Evolutionary conservation across 2,113 vertebrate species (phyloP).

Genomic region (Ophiodon elongatus): DNA sequence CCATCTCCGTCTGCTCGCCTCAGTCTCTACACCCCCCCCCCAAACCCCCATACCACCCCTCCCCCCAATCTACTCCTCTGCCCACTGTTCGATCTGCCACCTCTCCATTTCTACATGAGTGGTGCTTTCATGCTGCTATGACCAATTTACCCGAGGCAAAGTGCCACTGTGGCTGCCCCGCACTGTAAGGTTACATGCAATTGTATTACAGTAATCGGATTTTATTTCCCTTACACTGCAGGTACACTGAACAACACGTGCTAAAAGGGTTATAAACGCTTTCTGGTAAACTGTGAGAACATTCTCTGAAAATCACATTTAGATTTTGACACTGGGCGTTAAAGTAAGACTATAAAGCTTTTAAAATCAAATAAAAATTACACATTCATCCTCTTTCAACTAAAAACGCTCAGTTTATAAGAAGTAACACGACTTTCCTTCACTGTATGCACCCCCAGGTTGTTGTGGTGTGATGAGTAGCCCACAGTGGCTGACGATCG

Average conservation of each 20-base stretch:
- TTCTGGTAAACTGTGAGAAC: background rate
- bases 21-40: no score
- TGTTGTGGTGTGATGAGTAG: background rate
- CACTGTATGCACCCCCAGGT: background rate
- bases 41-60: no score
- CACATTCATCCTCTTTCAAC: background rate
- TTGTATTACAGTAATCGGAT: background rate
- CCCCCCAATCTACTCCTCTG: slow-evolving; percentile 27
- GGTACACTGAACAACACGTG: background rate
- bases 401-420: no score
- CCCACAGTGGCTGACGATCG: background rate
- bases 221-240: background rate
- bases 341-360: background rate
- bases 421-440: background rate
- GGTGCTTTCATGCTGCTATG: background rate
- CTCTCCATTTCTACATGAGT: slow-evolving; percentile 18
- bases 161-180: background rate
- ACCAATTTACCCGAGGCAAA: background rate
- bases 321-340: background rate
- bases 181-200: background rate
- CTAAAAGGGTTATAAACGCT: background rate
- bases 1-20: no score
- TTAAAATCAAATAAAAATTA: background rate
- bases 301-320: background rate
- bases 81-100: slow-evolving; percentile 6